A percentile compares a stretch with the other conserved stretches of the same genome.
These are phyloP conservation scores for Oxytorus armatus DNA, from an alignment of 2,888 invertebrate genomes.

Conservation along the genomic window DNA sequence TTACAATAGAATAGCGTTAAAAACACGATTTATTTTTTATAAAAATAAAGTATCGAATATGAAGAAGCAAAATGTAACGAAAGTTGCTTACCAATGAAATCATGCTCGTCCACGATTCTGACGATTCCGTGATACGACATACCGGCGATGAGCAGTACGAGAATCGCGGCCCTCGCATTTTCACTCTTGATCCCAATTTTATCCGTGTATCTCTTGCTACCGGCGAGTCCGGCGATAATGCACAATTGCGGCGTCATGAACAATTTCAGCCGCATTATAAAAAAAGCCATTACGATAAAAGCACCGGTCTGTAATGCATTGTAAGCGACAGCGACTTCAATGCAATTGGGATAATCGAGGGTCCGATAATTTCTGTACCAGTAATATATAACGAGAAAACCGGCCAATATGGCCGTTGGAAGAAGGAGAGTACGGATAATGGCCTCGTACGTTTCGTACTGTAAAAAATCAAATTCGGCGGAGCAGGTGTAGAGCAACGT, in stretches of 20 bases:
- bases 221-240: slow-evolving; percentile 89
- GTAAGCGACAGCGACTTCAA: slow-evolving; percentile 88
- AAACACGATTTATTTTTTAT: not conserved
- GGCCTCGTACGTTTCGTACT: slow-evolving; percentile 85
- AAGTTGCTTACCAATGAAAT: slow-evolving; percentile 82
- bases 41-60: not conserved
- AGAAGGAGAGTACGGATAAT: slow-evolving; percentile 86
- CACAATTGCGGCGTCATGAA: slow-evolving; percentile 92
- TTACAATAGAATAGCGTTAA: not conserved
- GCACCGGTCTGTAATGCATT: slow-evolving; percentile 90
- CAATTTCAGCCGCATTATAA: slow-evolving; percentile 92
- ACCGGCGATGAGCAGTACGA: slow-evolving; percentile 85
- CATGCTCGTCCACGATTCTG: slow-evolving; percentile 85
- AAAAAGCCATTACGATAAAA: slow-evolving; percentile 90
- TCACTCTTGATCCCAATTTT: slow-evolving; percentile 83
- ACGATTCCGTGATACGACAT: slow-evolving; percentile 86
- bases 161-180: slow-evolving; percentile 82
- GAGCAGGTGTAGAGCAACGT: slow-evolving; percentile 92
- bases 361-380: slow-evolving; percentile 82
- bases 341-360: slow-evolving; percentile 80
- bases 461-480: slow-evolving; percentile 91
- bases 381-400: slow-evolving; percentile 82
- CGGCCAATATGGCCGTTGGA: slow-evolving; percentile 86
- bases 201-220: slow-evolving; percentile 86
- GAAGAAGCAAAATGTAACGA: not conserved